phyloP scores from a whole-genome alignment of 2,888 invertebrate species.

The Didymodactylos carnosus region DNA sequence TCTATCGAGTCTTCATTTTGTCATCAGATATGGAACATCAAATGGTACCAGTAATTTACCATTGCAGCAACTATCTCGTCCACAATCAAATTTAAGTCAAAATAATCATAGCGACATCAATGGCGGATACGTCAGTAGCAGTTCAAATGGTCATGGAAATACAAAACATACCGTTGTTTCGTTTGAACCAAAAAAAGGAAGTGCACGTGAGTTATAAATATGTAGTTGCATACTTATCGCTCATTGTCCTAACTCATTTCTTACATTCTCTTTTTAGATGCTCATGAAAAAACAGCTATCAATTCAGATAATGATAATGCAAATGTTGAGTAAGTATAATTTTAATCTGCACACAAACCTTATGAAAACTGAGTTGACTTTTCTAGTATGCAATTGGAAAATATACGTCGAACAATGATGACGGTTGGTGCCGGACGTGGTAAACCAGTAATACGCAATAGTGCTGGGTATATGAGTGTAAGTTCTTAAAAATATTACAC shows the following conservation, averaged over 20 bases:
- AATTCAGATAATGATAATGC: neutral
- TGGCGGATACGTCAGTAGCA: neutral
- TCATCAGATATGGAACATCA: no score
- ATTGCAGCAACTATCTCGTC: neutral
- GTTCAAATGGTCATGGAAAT: no score
- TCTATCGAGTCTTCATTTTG: no score
- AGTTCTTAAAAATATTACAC: no score
- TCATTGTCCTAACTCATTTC: neutral
- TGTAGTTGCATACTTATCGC: no score
- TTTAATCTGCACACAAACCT: neutral
- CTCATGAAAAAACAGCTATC: neutral
- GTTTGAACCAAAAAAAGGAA: neutral
- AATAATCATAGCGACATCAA: neutral
- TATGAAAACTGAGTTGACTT: neutral
- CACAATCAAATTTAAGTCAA: neutral
- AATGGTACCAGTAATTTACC: no score
- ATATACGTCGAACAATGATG: neutral
- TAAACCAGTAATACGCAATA: no score
- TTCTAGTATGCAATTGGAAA: neutral
- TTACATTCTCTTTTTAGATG: neutral
- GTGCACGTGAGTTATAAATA: neutral
- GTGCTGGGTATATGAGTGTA: no score
- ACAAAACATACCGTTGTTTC: neutral
- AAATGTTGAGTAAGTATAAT: neutral
- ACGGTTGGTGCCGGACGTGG: neutral